phyloP scores from a whole-genome alignment of 2,113 vertebrate genomes.

The Lasiurus cinereus region DNA sequence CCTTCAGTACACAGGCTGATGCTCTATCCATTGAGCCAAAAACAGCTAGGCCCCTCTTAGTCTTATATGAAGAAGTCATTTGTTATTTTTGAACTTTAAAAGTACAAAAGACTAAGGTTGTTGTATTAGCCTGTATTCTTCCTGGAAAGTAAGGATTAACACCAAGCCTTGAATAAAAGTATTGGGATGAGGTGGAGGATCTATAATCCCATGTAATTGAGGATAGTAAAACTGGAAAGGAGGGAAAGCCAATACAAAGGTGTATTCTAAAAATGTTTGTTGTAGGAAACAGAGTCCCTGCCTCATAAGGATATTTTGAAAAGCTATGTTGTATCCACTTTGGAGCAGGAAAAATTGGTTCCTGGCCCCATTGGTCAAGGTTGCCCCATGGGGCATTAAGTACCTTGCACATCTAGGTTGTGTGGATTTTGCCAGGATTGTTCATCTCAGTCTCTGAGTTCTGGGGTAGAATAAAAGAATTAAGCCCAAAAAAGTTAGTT shows the following conservation, averaged over 20 bases:
- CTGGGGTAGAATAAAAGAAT: neutral
- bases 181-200: accelerated
- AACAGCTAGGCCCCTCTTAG: neutral
- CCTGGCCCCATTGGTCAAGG: neutral
- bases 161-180: neutral
- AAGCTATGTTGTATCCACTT: neutral
- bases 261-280: neutral
- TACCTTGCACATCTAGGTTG: neutral
- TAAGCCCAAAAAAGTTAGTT: neutral
- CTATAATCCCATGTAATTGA: neutral
- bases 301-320: neutral
- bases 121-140: neutral
- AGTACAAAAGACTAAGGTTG: neutral
- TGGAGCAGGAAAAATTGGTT: neutral
- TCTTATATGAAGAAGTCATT: slow-evolving; percentile 7
- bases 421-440: neutral
- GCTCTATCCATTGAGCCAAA: too few relatives aligned
- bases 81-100: slow-evolving; percentile 27
- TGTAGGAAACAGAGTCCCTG: neutral
- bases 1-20: too few relatives aligned
- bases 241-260: neutral
- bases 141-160: neutral
- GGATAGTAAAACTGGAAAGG: neutral
- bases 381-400: neutral
- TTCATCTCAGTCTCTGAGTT: neutral